Conservation (phyloP, 2,888 invertebrate genomes). For the Neoascia interrupta region DNA sequence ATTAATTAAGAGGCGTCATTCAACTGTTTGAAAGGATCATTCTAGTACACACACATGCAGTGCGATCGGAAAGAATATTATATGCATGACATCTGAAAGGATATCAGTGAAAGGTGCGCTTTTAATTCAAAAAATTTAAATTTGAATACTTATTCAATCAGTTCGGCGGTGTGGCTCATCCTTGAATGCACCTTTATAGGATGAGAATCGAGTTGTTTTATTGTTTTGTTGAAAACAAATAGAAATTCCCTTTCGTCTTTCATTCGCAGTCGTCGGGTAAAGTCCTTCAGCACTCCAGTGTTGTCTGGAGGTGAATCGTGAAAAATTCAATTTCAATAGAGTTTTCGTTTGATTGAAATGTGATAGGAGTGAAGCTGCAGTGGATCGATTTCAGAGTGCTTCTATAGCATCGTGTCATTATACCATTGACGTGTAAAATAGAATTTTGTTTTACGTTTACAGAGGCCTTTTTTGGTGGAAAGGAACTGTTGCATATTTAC, state of each 20-base stretch:
- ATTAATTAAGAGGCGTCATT: conserved; percentile 68
- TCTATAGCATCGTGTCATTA: conserved; percentile 23
- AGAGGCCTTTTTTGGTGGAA: background rate
- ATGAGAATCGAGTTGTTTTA: conserved; percentile 4
- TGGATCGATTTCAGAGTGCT: conserved; percentile 54
- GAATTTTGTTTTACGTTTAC: conserved; percentile 40
- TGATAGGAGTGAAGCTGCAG: conserved; percentile 35
- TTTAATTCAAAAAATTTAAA: conserved; percentile 24
- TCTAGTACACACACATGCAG: background rate
- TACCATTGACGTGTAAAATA: conserved; percentile 55
- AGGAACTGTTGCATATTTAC: conserved; percentile 30
- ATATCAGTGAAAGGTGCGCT: conserved; percentile 48
- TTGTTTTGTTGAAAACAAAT: conserved; percentile 59
- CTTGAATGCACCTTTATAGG: conserved; percentile 50
- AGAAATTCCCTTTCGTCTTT: conserved; percentile 44
- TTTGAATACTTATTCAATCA: conserved; percentile 56
- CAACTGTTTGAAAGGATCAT: conserved; percentile 49
- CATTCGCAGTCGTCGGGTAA: conserved; percentile 8
- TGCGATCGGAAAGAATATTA: conserved; percentile 12
- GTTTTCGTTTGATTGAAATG: conserved; percentile 45
- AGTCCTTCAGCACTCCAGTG: conserved; percentile 50
- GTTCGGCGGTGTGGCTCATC: conserved; percentile 42
- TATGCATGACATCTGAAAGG: conserved; percentile 55
- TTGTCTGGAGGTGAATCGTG: conserved; percentile 59
- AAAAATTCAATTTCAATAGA: conserved; percentile 48